These are phyloP conservation scores for fruit fly (Drosophila melanogaster) DNA, from an alignment of 1,140 invertebrate species.

Conservation along the genomic window DNA sequence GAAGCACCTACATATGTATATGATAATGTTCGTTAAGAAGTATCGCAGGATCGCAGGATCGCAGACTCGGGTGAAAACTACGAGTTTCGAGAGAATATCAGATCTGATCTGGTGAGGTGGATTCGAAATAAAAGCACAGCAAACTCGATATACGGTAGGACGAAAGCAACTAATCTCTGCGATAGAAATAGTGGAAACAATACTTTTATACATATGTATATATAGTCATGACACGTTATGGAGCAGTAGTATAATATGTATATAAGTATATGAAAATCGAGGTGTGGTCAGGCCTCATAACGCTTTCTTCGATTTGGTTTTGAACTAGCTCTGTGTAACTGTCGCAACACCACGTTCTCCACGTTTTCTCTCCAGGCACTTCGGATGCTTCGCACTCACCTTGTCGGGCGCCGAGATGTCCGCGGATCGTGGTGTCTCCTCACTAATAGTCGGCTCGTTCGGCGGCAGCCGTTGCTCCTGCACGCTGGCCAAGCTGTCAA, in stretches of 20 bases:
- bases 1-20: background rate
- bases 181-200: constrained; percentile 58
- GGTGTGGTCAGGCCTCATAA: constrained; percentile 8
- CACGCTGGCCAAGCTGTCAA: constrained; percentile 93
- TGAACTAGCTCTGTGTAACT: constrained; percentile 35
- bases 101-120: constrained; percentile 5
- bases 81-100: constrained; percentile 8
- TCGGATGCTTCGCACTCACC: constrained; percentile 85
- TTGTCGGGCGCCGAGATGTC: constrained; percentile 89
- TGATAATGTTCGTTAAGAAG: background rate
- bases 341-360: constrained; percentile 16
- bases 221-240: constrained; percentile 57
- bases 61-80: constrained; percentile 2
- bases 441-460: constrained; percentile 87
- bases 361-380: background rate
- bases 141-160: constrained; percentile 58
- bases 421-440: constrained; percentile 88
- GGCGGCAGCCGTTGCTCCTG: constrained; percentile 95
- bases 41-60: background rate
- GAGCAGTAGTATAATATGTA: constrained; percentile 47
- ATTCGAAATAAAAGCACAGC: constrained; percentile 57
- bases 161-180: constrained; percentile 71
- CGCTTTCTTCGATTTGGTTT: constrained; percentile 18
- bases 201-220: constrained; percentile 57
- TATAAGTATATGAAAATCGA: constrained; percentile 47